A percentile compares a stretch with the other conserved stretches of the same genome.
Evolutionary conservation across 2,888 invertebrate species (phyloP).

Genomic region (Tigriopus californicus): DNA sequence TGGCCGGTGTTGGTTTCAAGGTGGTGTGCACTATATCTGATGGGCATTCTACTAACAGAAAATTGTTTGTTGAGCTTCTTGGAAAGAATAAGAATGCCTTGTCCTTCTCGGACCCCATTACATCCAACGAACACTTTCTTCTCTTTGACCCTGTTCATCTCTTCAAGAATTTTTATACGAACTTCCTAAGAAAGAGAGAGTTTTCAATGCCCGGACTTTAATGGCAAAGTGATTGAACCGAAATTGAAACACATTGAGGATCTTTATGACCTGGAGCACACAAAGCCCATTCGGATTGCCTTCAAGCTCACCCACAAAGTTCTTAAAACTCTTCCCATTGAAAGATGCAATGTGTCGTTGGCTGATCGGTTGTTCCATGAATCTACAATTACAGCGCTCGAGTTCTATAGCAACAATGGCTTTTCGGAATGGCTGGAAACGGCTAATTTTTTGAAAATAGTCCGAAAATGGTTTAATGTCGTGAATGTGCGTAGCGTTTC

Average conservation of each 20-base stretch:
- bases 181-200: not conserved
- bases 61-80: not conserved
- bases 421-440: not conserved
- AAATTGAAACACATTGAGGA: not conserved
- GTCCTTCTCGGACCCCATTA: not conserved
- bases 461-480: not conserved
- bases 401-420: not conserved
- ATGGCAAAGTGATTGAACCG: not conserved
- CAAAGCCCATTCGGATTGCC: not conserved
- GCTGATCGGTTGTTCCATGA: not conserved
- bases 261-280: not conserved
- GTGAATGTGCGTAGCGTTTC: not conserved
- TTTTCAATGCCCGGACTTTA: not conserved
- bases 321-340: not conserved
- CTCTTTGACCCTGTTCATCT: not conserved
- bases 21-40: not conserved
- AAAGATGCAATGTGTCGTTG: not conserved
- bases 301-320: not conserved
- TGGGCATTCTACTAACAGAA: not conserved
- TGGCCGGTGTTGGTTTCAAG: not conserved
- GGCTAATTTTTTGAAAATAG: not conserved
- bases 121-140: not conserved
- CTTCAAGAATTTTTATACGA: not conserved
- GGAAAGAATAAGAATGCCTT: not conserved
- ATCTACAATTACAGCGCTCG: not conserved